Evolutionary conservation across 2,797 vertebrate genomes (phyloP).

Genomic region (Sebastiscus albofasciatus): DNA sequence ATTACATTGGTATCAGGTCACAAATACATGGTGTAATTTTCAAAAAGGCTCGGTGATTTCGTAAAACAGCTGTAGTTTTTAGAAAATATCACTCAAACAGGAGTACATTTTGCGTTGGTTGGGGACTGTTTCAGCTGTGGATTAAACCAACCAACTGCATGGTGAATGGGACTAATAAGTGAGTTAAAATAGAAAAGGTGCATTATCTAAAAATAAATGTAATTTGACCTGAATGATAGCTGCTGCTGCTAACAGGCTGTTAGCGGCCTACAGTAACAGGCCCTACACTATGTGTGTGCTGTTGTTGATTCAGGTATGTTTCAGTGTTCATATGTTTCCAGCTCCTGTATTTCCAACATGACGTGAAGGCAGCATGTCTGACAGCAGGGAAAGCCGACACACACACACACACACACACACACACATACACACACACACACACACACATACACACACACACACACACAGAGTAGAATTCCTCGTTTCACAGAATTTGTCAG

Average conservation of each 20-base stretch:
- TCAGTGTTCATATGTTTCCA: background rate
- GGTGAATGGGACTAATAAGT: too few species aligned
- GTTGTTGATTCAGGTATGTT: background rate
- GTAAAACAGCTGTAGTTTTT: background rate
- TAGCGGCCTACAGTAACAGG: background rate
- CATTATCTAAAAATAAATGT: background rate
- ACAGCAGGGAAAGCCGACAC: conserved; percentile 15
- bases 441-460: background rate
- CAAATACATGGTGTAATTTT: background rate
- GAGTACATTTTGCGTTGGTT: too few species aligned
- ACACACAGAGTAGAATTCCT: background rate
- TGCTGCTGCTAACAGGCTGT: background rate
- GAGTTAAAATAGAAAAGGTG: background rate
- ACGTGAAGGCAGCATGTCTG: conserved; percentile 13
- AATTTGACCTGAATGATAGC: background rate
- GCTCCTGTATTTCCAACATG: background rate
- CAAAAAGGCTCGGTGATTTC: too few species aligned
- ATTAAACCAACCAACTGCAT: background rate
- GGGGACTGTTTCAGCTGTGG: background rate
- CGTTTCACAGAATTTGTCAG: conserved; percentile 33
- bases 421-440: background rate
- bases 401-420: background rate
- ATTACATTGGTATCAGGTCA: background rate
- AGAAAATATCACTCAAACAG: too few species aligned
- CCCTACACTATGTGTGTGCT: background rate